These are phyloP conservation scores for Papilio glaucus DNA, from an alignment of 1,140 invertebrate species.

Conservation along the genomic window DNA sequence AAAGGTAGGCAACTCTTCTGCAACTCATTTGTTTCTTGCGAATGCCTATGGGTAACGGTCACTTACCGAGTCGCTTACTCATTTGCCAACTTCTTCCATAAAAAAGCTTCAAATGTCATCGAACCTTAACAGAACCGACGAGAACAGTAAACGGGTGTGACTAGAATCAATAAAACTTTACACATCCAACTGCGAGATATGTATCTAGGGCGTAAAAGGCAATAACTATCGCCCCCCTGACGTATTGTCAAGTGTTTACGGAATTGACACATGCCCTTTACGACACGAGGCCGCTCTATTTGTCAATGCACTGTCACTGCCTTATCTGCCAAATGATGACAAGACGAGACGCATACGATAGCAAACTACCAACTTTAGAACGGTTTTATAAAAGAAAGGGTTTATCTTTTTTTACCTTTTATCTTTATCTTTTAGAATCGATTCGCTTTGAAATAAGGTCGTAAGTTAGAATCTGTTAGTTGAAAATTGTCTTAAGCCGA, in stretches of 20 bases:
- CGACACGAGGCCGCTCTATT: conserved; percentile 5
- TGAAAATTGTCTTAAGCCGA: too few relatives aligned
- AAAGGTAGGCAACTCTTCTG: too few relatives aligned
- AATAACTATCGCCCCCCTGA: conserved; percentile 1
- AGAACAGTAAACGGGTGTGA: neutral
- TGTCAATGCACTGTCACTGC: conserved; percentile 1
- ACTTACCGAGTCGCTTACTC: too few relatives aligned
- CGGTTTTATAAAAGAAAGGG: neutral
- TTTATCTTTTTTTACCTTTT: too few relatives aligned
- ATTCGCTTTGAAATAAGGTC: too few relatives aligned
- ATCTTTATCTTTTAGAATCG: too few relatives aligned
- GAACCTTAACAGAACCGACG: neutral
- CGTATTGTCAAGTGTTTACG: neutral
- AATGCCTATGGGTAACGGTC: too few relatives aligned
- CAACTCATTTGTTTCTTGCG: too few relatives aligned
- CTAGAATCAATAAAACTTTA: conserved; percentile 1
- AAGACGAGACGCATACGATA: neutral
- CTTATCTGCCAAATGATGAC: neutral
- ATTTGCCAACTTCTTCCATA: too few relatives aligned
- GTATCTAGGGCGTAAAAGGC: neutral
- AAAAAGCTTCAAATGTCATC: neutral
- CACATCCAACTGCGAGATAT: neutral
- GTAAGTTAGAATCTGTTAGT: too few relatives aligned
- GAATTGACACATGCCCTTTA: neutral
- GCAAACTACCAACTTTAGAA: neutral